phyloP scores from a whole-genome alignment of 2,888 invertebrate genomes.

The Hemaris fuciformis region DNA sequence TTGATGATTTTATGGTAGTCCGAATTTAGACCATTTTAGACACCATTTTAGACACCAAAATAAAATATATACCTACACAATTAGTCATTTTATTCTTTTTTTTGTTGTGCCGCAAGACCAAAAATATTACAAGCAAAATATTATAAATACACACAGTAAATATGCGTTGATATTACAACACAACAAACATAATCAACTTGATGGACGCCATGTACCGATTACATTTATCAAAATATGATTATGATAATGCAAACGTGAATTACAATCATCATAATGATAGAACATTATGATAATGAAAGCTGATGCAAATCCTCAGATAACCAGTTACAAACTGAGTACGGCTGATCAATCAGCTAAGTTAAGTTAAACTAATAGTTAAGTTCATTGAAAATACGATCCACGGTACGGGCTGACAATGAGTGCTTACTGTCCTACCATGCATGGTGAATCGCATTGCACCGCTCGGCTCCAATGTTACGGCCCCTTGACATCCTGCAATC shows the following conservation, averaged over 20 bases:
- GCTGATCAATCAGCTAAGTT: too few relatives aligned
- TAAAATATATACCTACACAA: too few relatives aligned
- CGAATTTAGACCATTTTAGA: too few relatives aligned
- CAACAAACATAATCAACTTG: too few relatives aligned
- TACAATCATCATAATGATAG: not conserved
- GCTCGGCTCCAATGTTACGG: slow-evolving; percentile 42
- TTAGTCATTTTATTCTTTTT: too few relatives aligned
- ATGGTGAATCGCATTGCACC: slow-evolving; percentile 38
- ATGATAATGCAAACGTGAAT: not conserved
- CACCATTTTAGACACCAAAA: too few relatives aligned
- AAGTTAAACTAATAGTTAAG: slow-evolving; percentile 5
- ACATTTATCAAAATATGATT: not conserved
- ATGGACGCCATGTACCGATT: not conserved
- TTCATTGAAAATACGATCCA: slow-evolving; percentile 20
- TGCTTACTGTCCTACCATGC: slow-evolving; percentile 25
- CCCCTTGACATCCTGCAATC: slow-evolving; percentile 64
- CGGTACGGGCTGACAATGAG: slow-evolving; percentile 33
- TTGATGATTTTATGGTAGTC: too few relatives aligned
- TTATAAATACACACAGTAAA: too few relatives aligned
- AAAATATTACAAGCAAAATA: too few relatives aligned
- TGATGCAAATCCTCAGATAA: not conserved
- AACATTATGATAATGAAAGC: not conserved
- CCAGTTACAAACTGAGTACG: not conserved
- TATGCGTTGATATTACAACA: too few relatives aligned
- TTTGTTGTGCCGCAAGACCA: too few relatives aligned